A percentile compares a stretch with the other conserved stretches of the same genome.
These are phyloP conservation scores for Caenorhabditis inopinata DNA, from an alignment of 1,140 invertebrate genomes.

Conservation along the genomic window DNA sequence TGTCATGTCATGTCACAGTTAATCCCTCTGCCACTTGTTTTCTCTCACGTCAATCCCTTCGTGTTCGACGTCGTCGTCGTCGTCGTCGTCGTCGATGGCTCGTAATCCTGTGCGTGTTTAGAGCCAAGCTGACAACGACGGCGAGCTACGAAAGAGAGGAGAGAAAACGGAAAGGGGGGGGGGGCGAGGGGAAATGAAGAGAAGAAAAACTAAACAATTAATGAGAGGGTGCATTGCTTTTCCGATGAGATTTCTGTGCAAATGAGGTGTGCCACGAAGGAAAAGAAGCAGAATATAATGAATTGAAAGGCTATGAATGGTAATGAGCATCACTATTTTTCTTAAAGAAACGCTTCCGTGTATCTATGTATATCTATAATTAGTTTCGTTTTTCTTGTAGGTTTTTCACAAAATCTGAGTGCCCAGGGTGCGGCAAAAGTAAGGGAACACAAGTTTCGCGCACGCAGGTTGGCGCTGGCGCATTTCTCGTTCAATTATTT, in stretches of 20 bases:
- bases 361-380: background rate
- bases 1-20: conserved; percentile 28
- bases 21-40: background rate
- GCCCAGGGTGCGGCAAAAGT: too few relatives aligned
- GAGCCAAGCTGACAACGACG: conserved; percentile 5
- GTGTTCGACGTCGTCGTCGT: background rate
- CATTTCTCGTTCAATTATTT: too few relatives aligned
- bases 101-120: conserved; percentile 13
- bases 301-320: conserved; percentile 23
- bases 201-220: background rate
- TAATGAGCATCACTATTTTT: conserved; percentile 36
- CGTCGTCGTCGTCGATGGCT: background rate
- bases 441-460: too few relatives aligned
- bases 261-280: background rate
- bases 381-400: conserved; percentile 27
- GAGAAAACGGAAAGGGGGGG: background rate
- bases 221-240: conserved; percentile 21
- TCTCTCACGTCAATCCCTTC: background rate
- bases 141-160: background rate
- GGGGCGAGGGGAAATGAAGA: background rate
- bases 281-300: background rate
- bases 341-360: conserved; percentile 4
- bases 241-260: conserved; percentile 12
- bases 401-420: too few relatives aligned
- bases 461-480: too few relatives aligned